These are phyloP conservation scores for Caenorhabditis virilis DNA, from an alignment of 2,888 invertebrate genomes.

Conservation along the genomic window DNA sequence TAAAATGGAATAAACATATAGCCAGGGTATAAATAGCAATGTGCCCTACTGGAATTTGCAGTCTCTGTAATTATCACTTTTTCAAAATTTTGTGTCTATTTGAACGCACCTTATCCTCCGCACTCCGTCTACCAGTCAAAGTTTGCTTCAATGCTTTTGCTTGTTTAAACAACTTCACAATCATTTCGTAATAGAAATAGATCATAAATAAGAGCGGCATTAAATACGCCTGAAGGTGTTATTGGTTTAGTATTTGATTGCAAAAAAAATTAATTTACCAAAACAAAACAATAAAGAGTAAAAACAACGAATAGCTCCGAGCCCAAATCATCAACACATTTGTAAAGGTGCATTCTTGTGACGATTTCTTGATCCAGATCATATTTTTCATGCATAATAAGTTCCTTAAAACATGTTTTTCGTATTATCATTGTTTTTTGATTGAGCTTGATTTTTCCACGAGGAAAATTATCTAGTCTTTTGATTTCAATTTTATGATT, in stretches of 20 bases:
- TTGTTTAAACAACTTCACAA: constrained; percentile 58
- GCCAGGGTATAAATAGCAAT: constrained; percentile 67
- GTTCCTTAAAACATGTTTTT: constrained; percentile 37
- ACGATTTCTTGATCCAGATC: constrained; percentile 42
- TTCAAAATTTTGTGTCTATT: background rate
- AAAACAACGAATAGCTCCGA: constrained; percentile 48
- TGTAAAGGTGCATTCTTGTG: constrained; percentile 51
- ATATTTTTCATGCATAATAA: constrained; percentile 47
- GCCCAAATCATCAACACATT: constrained; percentile 56
- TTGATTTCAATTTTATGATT: too few relatives aligned
- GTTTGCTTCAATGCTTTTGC: constrained; percentile 47
- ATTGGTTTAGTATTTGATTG: background rate
- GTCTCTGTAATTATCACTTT: constrained; percentile 5
- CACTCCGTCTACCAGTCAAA: constrained; percentile 30
- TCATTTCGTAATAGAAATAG: constrained; percentile 66
- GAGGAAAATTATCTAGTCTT: too few relatives aligned
- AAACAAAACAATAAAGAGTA: constrained; percentile 49
- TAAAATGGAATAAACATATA: constrained; percentile 65
- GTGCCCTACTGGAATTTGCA: constrained; percentile 61
- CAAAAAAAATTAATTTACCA: constrained; percentile 20
- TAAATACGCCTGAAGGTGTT: constrained; percentile 49
- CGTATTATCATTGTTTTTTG: too few relatives aligned
- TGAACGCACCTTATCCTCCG: constrained; percentile 38
- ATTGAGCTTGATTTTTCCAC: too few relatives aligned
- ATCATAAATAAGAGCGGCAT: constrained; percentile 63